phyloP scores from a whole-genome alignment of 92 coral and sea anemone species.

The Isaurus tuberculatus region DNA sequence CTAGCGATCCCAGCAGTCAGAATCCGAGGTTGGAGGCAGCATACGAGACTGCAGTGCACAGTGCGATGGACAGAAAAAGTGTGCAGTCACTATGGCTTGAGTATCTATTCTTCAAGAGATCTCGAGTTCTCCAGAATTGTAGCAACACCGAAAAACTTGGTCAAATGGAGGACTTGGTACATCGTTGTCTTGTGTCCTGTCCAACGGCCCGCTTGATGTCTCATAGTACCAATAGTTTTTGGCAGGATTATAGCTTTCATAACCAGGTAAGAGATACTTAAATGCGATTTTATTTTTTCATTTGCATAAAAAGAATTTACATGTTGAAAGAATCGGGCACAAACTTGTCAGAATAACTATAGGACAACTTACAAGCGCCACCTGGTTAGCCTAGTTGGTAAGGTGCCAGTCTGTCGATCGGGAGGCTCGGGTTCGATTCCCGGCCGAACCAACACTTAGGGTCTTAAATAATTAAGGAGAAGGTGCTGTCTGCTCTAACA shows the following conservation, averaged over 20 bases:
- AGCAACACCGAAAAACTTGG: conserved; percentile 27
- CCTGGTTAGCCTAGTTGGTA: too few relatives aligned
- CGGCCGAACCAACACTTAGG: too few relatives aligned
- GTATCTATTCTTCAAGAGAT: conserved; percentile 84
- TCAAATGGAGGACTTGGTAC: conserved; percentile 80
- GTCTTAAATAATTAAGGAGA: too few relatives aligned
- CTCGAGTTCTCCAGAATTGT: conserved; percentile 50
- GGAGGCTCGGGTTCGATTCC: too few relatives aligned
- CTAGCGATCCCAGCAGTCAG: conserved; percentile 60
- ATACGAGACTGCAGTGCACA: conserved; percentile 93
- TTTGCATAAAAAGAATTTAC: too few relatives aligned
- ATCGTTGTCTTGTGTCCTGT: conserved; percentile 85
- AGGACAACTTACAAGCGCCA: too few relatives aligned
- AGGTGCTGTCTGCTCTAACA: too few relatives aligned
- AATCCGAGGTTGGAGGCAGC: conserved; percentile 65
- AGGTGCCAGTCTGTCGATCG: too few relatives aligned
- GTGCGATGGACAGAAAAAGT: conserved; percentile 70
- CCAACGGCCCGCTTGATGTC: conserved; percentile 76
- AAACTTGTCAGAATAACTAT: too few relatives aligned
- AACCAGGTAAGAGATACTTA: conserved; percentile 93
- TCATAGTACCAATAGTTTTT: conserved; percentile 68
- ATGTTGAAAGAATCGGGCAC: too few relatives aligned
- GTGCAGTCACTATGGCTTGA: conserved; percentile 87
- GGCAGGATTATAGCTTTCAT: conserved; percentile 93
- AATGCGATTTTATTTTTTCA: too few relatives aligned